Base-by-base conservation (phyloP, 2,888 invertebrate genomes). In the Choristoneura rosaceana region DNA sequence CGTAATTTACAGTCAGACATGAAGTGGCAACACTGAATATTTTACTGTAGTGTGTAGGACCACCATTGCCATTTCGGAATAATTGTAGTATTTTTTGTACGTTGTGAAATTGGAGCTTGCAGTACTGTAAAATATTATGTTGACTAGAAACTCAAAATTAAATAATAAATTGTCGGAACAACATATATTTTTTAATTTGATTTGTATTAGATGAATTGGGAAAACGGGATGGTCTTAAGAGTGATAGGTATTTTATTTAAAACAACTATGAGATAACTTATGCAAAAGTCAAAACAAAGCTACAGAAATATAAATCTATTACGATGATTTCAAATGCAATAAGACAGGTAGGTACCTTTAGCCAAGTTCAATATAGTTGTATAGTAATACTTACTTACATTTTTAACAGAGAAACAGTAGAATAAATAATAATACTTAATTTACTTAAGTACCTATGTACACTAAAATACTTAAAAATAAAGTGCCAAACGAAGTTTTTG, bases 401-500 rank as follows among this genome's bases (percentile, higher is more conserved):
- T 41, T 59, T 38, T 14, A 65, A 17, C 15, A 47, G 65, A 59
- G 60, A 60, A 50, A 59, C 58, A 59, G 38, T 64, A 33, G 45
- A 67, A 45, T 45, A 61, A 41, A 67, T 68, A 59, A 50, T 15
- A 64, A 60, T 43, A 69, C 52, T 73, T 64, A 73, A 33, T 64
- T 47, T 69, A 73, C 34, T 63, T 64, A 73, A 17, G 12, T 17
- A 17, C 17, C 33, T 64, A 71, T 8, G 8, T 70, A 58, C 7
- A 25, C 50, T 45, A 38, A 15, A 41, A 34, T 62, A 60, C 63
- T 63, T 69, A 64, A 43, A 59, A 58, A 55, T 71, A 41, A 55
- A 50, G 68, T 73, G 73, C 73, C 59, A 64, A 63, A 62, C 67
- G 59, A 59, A 59, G 25, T 63, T 58, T 58, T n/a, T 67, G 67